Evolutionary conservation across 2,113 vertebrate genomes (phyloP), one percentile per base, ranked within the genome.

Genomic region (Chlorodrepanis virens): DNA sequence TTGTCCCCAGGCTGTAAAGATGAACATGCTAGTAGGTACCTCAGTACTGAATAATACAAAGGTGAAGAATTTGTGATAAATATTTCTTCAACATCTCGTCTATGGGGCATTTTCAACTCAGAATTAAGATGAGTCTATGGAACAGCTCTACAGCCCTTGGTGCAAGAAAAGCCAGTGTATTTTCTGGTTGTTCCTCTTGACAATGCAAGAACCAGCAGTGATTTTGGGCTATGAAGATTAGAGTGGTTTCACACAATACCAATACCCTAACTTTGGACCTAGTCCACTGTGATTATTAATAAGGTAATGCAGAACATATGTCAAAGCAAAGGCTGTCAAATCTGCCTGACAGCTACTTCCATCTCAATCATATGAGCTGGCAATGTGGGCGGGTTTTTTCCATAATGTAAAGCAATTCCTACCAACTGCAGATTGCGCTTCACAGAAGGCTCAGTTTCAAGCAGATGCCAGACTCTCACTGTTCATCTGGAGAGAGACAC

Each of bases 351-450:
- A 96, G 2, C 92, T 83, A 52, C 42, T 93, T 77, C 4, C 61
- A 16, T 95, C 89, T 89, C 80, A 44, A 2, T 76, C 35, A 3
- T 47, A 1, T 72, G 42, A 89, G 80, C 89, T 91, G 91, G 78
- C 95, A 94, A 14, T 23, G 37, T 56, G 68, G 60, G 42, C 0
- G 0, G 2, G 1, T 37, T 89, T 92, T 92, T 86, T 77, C 83
- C 56, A 15, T 71, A 60, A 74, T 27, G 56, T 53, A 49, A 83
- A 83, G 81, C 75, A 77, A 42, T 90, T 86, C 89, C 14, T 1
- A 80, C 74, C 81, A 87, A 52, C 75, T 94, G 71, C 96, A 95
- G 91, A 93, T 96, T 91, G 78, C 81, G 91, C 78, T 94, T 95
- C 93, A 92, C 94, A 96, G 94, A 95, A 93, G 86, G 95, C 80